These are phyloP conservation scores for Oncorhynchus nerka DNA, from an alignment of 2,113 vertebrate genomes.

Conservation along the genomic window DNA sequence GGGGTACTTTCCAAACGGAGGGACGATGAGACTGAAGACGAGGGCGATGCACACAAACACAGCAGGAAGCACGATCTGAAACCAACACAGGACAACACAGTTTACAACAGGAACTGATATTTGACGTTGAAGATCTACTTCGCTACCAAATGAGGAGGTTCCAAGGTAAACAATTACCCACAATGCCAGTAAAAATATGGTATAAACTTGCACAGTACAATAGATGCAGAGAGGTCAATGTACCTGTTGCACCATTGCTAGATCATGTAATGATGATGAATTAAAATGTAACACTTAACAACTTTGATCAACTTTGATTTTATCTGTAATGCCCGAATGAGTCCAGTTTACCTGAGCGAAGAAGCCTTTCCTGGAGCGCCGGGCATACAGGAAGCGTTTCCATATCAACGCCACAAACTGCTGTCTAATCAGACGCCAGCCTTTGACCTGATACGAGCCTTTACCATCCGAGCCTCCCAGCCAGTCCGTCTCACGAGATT, in stretches of 20 bases:
- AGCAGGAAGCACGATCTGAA: slow-evolving; percentile 93
- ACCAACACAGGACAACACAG: slow-evolving; percentile 11
- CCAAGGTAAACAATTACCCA: neutral
- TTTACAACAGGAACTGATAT: neutral
- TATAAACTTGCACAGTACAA: neutral
- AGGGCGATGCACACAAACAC: slow-evolving; percentile 97
- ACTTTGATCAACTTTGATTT: neutral
- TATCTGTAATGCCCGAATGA: neutral
- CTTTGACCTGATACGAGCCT: slow-evolving; percentile 93
- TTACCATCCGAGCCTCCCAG: slow-evolving; percentile 92
- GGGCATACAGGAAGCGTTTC: slow-evolving; percentile 94
- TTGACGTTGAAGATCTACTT: neutral
- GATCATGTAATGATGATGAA: neutral
- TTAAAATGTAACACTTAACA: neutral
- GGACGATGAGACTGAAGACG: slow-evolving; percentile 94
- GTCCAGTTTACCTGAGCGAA: slow-evolving; percentile 87
- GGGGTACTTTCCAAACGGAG: slow-evolving; percentile 96
- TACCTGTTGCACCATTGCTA: no score
- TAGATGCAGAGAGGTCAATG: neutral
- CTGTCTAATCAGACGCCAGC: slow-evolving; percentile 93
- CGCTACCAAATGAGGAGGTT: neutral
- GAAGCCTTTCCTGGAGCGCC: slow-evolving; percentile 93
- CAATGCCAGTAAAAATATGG: neutral
- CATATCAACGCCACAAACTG: slow-evolving; percentile 94
- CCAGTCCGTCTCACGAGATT: slow-evolving; percentile 94